A percentile compares a stretch with the other conserved stretches of the same genome.
Conservation (phyloP, 2,888 invertebrate species). For the Idaea biselata region DNA sequence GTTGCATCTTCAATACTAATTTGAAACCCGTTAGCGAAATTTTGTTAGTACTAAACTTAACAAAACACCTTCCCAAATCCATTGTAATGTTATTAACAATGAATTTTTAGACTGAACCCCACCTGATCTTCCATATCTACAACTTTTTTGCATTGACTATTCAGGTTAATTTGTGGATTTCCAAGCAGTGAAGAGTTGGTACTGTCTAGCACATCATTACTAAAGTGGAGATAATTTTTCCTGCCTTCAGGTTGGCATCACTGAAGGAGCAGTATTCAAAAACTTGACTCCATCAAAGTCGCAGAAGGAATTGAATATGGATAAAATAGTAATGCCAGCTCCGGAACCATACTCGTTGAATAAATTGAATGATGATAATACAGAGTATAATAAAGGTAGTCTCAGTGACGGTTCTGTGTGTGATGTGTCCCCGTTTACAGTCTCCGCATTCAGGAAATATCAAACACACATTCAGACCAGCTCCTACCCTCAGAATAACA, state of each 20-base stretch:
- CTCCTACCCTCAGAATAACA: constrained; percentile 42
- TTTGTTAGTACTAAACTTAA: background rate
- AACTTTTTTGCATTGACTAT: constrained; percentile 19
- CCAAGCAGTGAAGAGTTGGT: constrained; percentile 75
- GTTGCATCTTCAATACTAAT: constrained; percentile 14
- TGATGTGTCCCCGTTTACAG: constrained; percentile 53
- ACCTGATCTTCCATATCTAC: background rate
- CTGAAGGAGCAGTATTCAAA: constrained; percentile 77
- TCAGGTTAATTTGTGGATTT: constrained; percentile 66
- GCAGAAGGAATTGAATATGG: constrained; percentile 63
- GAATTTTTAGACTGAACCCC: constrained; percentile 2
- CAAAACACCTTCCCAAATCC: background rate
- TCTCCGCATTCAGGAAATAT: constrained; percentile 50
- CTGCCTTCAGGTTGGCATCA: constrained; percentile 81
- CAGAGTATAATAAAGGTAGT: constrained; percentile 54
- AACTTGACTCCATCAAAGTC: constrained; percentile 72
- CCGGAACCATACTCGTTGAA: constrained; percentile 46
- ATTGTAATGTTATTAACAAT: constrained; percentile 1
- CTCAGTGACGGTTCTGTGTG: constrained; percentile 69
- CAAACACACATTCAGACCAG: constrained; percentile 44
- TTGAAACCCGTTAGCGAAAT: background rate
- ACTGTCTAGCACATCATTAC: constrained; percentile 72
- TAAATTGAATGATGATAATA: constrained; percentile 37
- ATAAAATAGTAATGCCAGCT: constrained; percentile 50
- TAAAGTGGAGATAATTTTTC: constrained; percentile 81